phyloP scores from a whole-genome alignment of 2,797 vertebrate genomes.

The Rachycentron canadum region DNA sequence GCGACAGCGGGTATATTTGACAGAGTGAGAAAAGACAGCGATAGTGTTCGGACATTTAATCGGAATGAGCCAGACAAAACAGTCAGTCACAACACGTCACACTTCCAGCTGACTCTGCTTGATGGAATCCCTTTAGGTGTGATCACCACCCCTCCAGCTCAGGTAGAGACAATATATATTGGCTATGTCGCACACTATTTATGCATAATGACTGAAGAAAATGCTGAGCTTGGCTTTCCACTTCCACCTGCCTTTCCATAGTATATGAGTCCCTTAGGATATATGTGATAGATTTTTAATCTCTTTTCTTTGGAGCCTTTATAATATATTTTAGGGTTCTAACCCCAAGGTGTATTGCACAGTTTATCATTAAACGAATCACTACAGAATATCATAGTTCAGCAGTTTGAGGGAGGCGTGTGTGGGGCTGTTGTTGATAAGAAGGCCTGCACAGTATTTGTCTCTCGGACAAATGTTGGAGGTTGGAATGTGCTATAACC shows the following conservation, averaged over 20 bases:
- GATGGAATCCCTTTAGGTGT: background rate
- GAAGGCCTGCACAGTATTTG: background rate
- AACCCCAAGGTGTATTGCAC: slow-evolving; percentile 54
- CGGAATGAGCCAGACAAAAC: background rate
- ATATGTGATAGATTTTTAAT: slow-evolving; percentile 58
- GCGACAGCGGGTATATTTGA: too few species aligned
- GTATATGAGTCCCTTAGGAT: slow-evolving; percentile 54
- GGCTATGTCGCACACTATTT: slow-evolving; percentile 30
- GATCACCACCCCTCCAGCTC: slow-evolving; percentile 16
- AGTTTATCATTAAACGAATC: slow-evolving; percentile 67
- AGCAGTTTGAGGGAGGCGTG: slow-evolving; percentile 56
- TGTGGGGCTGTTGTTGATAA: slow-evolving; percentile 32
- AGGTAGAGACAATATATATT: slow-evolving; percentile 37
- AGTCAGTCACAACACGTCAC: background rate
- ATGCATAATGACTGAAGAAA: slow-evolving; percentile 57
- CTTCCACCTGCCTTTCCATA: slow-evolving; percentile 6
- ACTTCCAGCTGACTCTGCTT: background rate
- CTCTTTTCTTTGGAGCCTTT: slow-evolving; percentile 55
- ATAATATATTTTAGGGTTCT: slow-evolving; percentile 60
- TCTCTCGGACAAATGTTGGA: background rate
- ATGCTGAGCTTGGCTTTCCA: slow-evolving; percentile 59
- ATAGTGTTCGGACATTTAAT: background rate
- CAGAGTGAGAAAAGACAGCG: background rate
- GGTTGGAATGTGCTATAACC: background rate
- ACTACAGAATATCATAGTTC: slow-evolving; percentile 62